phyloP scores from a whole-genome alignment of 2,888 invertebrate species.

The Meandrusa payeni region DNA sequence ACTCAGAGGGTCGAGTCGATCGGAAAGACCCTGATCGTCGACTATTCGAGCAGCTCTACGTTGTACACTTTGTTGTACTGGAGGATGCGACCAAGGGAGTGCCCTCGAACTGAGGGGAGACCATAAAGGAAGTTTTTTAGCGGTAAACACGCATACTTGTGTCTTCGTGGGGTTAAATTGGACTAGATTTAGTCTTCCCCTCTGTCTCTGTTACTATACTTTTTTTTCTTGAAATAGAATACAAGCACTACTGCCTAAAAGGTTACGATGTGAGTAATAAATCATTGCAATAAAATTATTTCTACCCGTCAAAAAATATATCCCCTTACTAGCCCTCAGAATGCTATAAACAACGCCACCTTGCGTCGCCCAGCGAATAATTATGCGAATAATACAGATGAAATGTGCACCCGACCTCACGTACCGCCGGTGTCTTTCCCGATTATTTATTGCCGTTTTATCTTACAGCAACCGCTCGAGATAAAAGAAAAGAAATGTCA shows the following conservation, averaged over 20 bases:
- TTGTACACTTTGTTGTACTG: too few relatives aligned
- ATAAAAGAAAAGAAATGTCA: conserved; percentile 78
- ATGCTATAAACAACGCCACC: conserved; percentile 53
- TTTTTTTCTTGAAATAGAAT: too few relatives aligned
- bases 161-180: too few relatives aligned
- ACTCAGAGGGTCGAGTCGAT: too few relatives aligned
- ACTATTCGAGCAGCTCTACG: too few relatives aligned
- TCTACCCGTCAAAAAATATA: conserved; percentile 55
- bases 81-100: too few relatives aligned
- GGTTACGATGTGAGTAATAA: conserved; percentile 35
- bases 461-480: conserved; percentile 66
- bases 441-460: conserved; percentile 76
- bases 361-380: conserved; percentile 57
- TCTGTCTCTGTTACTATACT: too few relatives aligned
- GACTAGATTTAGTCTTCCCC: too few relatives aligned
- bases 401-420: conserved; percentile 67
- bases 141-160: too few relatives aligned
- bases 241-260: conserved; percentile 5
- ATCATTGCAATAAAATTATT: conserved; percentile 51
- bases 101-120: too few relatives aligned
- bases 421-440: conserved; percentile 58
- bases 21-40: too few relatives aligned
- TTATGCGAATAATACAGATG: conserved; percentile 71
- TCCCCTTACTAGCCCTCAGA: conserved; percentile 43
- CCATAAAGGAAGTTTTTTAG: too few relatives aligned